Evolutionary conservation across 35 echinoderm and acorn worm species (phyloP).

Genomic region (Apostichopus californicus): DNA sequence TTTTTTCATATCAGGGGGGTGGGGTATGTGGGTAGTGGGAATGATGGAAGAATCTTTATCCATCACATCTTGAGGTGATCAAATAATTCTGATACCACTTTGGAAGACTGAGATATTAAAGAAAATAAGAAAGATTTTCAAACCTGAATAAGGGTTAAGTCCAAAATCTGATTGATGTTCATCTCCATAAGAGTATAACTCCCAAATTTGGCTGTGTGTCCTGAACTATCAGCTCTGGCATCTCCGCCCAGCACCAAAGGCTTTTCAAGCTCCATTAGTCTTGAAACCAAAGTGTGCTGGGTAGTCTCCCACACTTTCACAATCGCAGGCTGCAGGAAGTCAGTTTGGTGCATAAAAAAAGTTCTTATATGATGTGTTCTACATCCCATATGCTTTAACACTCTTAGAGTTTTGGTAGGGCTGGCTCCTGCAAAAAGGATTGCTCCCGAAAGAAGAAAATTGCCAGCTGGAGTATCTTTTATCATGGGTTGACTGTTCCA

Average conservation of each 20-base stretch:
- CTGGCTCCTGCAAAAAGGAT: constrained; percentile 69
- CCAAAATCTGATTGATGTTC: constrained; percentile 6
- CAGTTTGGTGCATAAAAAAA: constrained; percentile 17
- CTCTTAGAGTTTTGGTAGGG: constrained; percentile 42
- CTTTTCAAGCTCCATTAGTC: not conserved
- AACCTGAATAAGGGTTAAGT: constrained; percentile 38
- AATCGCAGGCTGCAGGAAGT: constrained; percentile 11
- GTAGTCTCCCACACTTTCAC: constrained; percentile 16
- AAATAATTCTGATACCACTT: not conserved
- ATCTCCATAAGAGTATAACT: constrained; percentile 50
- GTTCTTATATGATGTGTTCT: not conserved
- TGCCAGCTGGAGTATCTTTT: constrained; percentile 66
- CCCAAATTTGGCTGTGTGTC: constrained; percentile 44
- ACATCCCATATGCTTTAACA: constrained; percentile 4
- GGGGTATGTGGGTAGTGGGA: too few species aligned
- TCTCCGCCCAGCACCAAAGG: constrained; percentile 32
- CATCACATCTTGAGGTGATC: too few species aligned
- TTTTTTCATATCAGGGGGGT: too few species aligned
- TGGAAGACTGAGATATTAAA: not conserved
- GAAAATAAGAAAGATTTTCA: not conserved
- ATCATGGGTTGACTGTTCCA: constrained; percentile 72
- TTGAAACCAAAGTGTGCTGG: not conserved
- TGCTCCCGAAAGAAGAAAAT: constrained; percentile 63
- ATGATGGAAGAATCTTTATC: too few species aligned
- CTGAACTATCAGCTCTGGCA: constrained; percentile 30